Evolutionary conservation across 2,888 invertebrate genomes (phyloP), one percentile per base, ranked within the genome.

Genomic region (Allophyes oxyacanthae): DNA sequence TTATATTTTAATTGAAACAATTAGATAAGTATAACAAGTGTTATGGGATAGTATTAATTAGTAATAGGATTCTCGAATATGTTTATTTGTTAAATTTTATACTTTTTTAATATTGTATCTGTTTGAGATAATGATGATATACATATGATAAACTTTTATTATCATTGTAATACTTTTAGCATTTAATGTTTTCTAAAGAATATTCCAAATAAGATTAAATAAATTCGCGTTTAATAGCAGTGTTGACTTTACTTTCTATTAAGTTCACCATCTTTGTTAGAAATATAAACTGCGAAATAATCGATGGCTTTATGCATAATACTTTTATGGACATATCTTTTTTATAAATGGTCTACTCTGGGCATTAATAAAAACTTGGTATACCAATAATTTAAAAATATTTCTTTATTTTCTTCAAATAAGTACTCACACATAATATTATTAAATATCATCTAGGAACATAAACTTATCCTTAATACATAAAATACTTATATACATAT

Each of bases 381-480:
- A 20, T 7, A 3, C 2, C 20, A 20, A n/a, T n/a, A n/a, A n/a
- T 46, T 34, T 55, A 65, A 66, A 72, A 72, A 70, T 43, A 70
- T 63, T 45, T 62, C n/a, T 75, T 72, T 75, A 72, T 70, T 75
- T 75, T 75, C 58, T 42, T 71, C 28, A 48, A 71, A 72, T 72
- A 75, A 72, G 75, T 72, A 72, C 71, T 71, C 72, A 57, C 72
- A 69, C 66, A 64, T 42, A 50, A 59, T 36, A 26, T 20, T 20
- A 20, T 20, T 20, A 20, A 20, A 71, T 58, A 52, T 33, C 3
- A 58, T 57, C 75, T 72, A 71, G 48, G 48, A 57, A 51, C 33
- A 59, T 38, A 54, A 66, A 62, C 53, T 62, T 71, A 64, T 14
- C 48, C 43, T 57, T 65, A 65, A 14, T 36, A 42, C 13, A 52